Percentiles rank a stretch among this genome's conserved stretches.
These are phyloP conservation scores for Corticium candelabrum DNA, from an alignment of 37 sponge, comb jelly and placozoan species.

Conservation along the genomic window DNA sequence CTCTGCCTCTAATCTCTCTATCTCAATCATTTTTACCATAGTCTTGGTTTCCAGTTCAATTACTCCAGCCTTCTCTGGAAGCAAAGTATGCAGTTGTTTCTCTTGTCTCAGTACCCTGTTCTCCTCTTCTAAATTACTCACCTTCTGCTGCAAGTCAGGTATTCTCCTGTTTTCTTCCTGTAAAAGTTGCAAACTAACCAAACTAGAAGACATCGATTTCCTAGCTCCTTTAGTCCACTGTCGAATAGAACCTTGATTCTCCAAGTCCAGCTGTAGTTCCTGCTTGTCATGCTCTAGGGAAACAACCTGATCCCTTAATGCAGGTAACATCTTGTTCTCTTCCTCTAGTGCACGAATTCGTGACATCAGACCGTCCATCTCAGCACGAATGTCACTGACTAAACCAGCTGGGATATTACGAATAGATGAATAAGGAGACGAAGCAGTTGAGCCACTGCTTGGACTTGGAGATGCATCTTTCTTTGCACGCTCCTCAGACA, in stretches of 20 bases:
- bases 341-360: neutral
- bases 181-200: neutral
- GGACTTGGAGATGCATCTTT: neutral
- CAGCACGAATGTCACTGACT: neutral
- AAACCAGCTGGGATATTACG: neutral
- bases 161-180: neutral
- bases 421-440: neutral
- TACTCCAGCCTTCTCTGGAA: neutral
- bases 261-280: neutral
- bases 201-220: neutral
- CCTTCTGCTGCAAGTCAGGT: neutral
- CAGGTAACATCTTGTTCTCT: neutral
- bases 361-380: neutral
- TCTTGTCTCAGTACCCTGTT: neutral
- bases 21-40: neutral
- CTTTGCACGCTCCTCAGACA: neutral
- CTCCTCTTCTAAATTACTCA: neutral
- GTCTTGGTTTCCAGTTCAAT: neutral
- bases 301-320: neutral
- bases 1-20: neutral
- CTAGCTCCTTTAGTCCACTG: neutral
- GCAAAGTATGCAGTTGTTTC: neutral
- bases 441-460: neutral
- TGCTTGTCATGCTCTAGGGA: neutral
- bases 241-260: neutral